Evolutionary conservation across 2,888 invertebrate genomes (phyloP).

Genomic region (Tetheella fluctuosa): DNA sequence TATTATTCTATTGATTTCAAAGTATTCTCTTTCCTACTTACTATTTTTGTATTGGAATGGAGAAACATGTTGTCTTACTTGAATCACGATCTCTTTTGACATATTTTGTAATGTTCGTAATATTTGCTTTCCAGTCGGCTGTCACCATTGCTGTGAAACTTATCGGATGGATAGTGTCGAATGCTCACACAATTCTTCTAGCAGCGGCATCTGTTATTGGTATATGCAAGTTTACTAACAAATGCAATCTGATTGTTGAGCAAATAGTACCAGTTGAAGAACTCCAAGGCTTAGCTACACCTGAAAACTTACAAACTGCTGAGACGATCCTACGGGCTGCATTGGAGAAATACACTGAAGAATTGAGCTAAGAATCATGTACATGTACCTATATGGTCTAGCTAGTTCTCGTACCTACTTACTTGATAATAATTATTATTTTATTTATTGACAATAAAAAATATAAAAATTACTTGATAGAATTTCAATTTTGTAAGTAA

Average conservation of each 20-base stretch:
- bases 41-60: too few species aligned
- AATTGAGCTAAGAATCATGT: conserved; percentile 24
- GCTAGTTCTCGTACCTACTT: neutral
- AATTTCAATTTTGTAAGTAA: too few species aligned
- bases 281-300: conserved; percentile 74
- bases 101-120: conserved; percentile 2
- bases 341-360: conserved; percentile 73
- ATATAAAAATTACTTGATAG: neutral
- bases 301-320: conserved; percentile 78
- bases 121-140: conserved; percentile 35
- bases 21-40: too few species aligned
- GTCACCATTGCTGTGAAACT: conserved; percentile 37
- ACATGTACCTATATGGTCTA: neutral
- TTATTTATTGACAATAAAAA: neutral
- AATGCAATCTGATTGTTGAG: conserved; percentile 33
- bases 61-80: too few species aligned
- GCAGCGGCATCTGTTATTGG: conserved; percentile 44
- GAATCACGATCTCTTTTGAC: too few species aligned
- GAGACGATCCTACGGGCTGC: conserved; percentile 78
- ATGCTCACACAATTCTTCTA: conserved; percentile 39
- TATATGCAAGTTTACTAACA: conserved; percentile 49
- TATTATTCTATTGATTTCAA: too few species aligned
- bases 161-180: conserved; percentile 50
- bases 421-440: neutral
- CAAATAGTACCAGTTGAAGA: conserved; percentile 47